Base-by-base conservation (phyloP, 2,888 invertebrate genomes). In the Tolmerus cingulatus region DNA sequence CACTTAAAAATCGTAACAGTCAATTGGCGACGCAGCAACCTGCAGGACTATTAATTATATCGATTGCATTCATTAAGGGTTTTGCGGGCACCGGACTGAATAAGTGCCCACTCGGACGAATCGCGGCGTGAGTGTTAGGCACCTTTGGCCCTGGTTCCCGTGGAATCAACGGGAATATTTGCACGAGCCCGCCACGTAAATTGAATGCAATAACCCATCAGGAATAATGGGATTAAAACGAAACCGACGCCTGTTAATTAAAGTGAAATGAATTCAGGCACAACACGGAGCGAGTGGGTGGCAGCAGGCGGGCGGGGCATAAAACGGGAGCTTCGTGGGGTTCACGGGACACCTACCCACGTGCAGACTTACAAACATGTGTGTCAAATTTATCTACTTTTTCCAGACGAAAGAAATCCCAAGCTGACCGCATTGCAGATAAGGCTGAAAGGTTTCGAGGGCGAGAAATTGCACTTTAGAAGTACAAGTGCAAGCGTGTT, bases 381-480 rank as follows among this genome's bases (percentile, higher is more conserved):
- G 79, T 79, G 43, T 78, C n/a, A 78, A 78, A 78, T 78, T 40
- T 78, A 40, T 78, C 40, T 23, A 40, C 78, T 46, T 51, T 40
- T 55, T 46, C 79, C 46, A 40, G 79, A 12, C 51, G 51, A 46
- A 79, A 23, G 66, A 66, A 79, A 79, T 79, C 79, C 79, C 79
- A 46, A 51, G 51, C 79, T 79, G 79, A 46, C 79, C 79, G 79
- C 79, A 79, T 79, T 79, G 79, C 79, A 79, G 79, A 51, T 79
- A 79, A 51, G 79, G 79, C 5, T 79, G 79, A 79, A 79, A 79
- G 79, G 27, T 51, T 79, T 27, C 40, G 27, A 27, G 37, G 51
- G 79, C 46, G 43, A 51, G 79, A 79, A 79, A 79, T 51, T 79
- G 79, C 23, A 79, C 51, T 79, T 79, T 79, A 79, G 27, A 66